phyloP scores from a whole-genome alignment of 2,888 invertebrate species.

The Pachymerium ferrugineum region DNA sequence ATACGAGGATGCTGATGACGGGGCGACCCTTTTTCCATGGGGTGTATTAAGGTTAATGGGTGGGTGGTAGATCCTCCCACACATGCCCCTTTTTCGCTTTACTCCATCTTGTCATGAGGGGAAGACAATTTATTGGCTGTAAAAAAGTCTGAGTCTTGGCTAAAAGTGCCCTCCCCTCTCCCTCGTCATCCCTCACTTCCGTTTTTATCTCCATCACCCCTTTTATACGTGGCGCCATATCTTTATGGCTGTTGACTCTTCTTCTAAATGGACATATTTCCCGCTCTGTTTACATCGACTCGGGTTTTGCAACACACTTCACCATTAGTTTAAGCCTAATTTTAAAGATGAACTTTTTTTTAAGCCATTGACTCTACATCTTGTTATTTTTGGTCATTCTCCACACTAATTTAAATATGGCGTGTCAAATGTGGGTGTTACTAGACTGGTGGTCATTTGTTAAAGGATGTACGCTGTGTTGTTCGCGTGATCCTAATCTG shows the following conservation, averaged over 20 bases:
- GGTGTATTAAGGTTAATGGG: constrained; percentile 18
- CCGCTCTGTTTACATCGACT: background rate
- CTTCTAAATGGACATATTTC: background rate
- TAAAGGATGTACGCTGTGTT: too few species aligned
- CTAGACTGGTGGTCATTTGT: too few species aligned
- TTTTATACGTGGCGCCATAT: constrained; percentile 13
- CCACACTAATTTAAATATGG: too few species aligned
- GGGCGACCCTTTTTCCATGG: constrained; percentile 5
- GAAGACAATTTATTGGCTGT: constrained; percentile 21
- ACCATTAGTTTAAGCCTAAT: background rate
- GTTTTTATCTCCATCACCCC: background rate
- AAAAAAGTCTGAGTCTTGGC: background rate
- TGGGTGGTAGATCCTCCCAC: background rate
- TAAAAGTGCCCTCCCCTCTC: background rate
- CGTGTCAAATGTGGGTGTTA: too few species aligned
- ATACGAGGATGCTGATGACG: background rate
- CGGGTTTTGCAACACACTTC: background rate
- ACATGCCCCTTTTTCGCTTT: background rate
- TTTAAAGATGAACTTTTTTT: background rate
- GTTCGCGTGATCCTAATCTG: too few species aligned
- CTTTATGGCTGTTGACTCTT: constrained; percentile 23
- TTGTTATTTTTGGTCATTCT: too few species aligned
- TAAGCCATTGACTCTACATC: too few species aligned
- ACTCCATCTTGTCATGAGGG: constrained; percentile 9
- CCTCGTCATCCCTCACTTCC: background rate